Conservation (phyloP, 2,797 vertebrate genomes). For the Apogon talboti region DNA sequence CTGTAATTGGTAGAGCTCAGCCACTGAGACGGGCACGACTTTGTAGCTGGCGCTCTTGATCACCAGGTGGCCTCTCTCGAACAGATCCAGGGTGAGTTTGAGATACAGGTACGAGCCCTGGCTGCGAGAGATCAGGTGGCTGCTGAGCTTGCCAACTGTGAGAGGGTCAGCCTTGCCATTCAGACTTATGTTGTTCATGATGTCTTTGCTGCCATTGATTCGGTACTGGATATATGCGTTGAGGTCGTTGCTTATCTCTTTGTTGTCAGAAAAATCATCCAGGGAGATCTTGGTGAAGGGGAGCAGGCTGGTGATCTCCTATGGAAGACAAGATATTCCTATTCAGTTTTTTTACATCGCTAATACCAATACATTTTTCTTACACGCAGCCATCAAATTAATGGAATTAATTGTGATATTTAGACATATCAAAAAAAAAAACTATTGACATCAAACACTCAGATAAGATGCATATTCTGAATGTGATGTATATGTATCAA, state of each 20-base stretch:
- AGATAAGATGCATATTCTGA: too few species aligned
- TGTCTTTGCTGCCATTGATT: conserved; percentile 90
- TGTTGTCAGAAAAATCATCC: conserved; percentile 90
- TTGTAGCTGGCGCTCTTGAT: conserved; percentile 99
- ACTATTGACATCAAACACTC: too few species aligned
- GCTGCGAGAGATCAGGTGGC: conserved; percentile 94
- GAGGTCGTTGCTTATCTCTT: conserved; percentile 91
- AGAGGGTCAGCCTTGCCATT: conserved; percentile 93
- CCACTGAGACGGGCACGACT: conserved; percentile 95
- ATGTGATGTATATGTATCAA: too few species aligned
- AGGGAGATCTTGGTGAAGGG: conserved; percentile 91
- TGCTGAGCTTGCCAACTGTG: conserved; percentile 91
- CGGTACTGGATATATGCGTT: conserved; percentile 94
- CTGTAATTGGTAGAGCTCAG: conserved; percentile 96
- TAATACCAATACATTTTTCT: too few species aligned
- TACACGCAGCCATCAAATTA: too few species aligned
- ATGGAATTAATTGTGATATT: too few species aligned
- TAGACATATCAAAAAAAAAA: too few species aligned
- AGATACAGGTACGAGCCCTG: conserved; percentile 97
- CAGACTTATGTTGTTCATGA: conserved; percentile 95
- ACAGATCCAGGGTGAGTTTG: conserved; percentile 96
- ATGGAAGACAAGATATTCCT: conserved; percentile 22
- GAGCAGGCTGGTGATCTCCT: conserved; percentile 91
- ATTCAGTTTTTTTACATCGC: too few species aligned
- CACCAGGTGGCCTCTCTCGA: conserved; percentile 94